A percentile compares a stretch with the other conserved stretches of the same genome.
Conservation (phyloP, 2,797 vertebrate genomes). For the Aotus griseimembra region DNA sequence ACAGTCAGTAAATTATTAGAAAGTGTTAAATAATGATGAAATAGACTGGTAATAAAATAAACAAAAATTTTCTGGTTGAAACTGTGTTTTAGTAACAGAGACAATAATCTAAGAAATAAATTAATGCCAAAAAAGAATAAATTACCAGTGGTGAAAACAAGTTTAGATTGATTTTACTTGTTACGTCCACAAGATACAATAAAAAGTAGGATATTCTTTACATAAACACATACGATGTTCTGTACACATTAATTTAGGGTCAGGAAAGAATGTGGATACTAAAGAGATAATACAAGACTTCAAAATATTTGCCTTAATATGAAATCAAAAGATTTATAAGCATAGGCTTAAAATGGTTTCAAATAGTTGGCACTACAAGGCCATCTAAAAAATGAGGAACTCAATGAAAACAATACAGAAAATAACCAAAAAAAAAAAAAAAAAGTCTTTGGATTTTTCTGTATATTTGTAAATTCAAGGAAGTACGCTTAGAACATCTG, state of each 20-base stretch:
- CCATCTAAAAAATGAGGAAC: not conserved
- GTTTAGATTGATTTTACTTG: not conserved
- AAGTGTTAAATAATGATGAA: conserved; percentile 3
- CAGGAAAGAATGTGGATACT: not conserved
- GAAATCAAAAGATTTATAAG: not conserved
- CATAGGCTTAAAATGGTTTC: not conserved
- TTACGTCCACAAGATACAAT: not conserved
- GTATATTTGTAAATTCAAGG: not conserved
- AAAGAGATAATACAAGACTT: not conserved
- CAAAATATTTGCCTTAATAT: not conserved
- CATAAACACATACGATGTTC: not conserved
- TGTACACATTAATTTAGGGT: not conserved
- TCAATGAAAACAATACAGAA: not conserved
- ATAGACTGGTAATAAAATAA: conserved; percentile 38
- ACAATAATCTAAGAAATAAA: not conserved
- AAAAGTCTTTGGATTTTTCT: not conserved
- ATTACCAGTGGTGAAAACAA: not conserved
- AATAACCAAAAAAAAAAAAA: not conserved
- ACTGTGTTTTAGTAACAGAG: not conserved
- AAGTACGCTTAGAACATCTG: not conserved
- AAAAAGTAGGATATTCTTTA: not conserved
- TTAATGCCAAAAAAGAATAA: not conserved
- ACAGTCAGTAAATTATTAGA: not conserved
- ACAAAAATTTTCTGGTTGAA: not conserved
- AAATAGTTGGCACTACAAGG: not conserved